Conservation (phyloP, 2,888 invertebrate species). For the Nezara viridula region DNA sequence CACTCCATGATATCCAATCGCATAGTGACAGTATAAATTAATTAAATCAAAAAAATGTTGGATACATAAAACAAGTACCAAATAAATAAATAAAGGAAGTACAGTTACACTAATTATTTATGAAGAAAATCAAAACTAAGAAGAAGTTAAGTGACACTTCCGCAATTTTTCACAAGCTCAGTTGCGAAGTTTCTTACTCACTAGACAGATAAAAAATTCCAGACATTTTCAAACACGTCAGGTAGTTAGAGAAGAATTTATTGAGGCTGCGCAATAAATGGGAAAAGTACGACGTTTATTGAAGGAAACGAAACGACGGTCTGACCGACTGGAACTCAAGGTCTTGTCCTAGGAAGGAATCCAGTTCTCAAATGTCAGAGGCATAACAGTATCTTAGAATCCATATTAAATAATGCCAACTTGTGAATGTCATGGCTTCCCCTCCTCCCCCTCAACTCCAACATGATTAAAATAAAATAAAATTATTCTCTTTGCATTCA, state of each 20-base stretch:
- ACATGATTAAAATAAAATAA: neutral
- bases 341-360: constrained; percentile 28
- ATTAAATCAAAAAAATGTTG: no score
- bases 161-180: neutral
- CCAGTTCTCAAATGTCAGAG: constrained; percentile 33
- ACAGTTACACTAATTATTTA: no score
- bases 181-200: neutral
- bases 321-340: neutral
- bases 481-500: neutral
- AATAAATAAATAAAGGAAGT: no score
- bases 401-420: neutral
- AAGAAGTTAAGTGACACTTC: neutral
- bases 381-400: constrained; percentile 4
- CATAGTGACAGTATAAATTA: no score
- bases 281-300: neutral
- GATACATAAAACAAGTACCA: no score
- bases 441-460: neutral
- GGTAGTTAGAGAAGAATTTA: neutral
- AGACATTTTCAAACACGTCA: neutral
- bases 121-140: no score
- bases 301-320: neutral
- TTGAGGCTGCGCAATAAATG: neutral
- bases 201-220: neutral
- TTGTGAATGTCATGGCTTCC: constrained; percentile 15
- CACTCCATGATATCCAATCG: no score